Evolutionary conservation across 2,113 vertebrate species (phyloP), one percentile per base, ranked within the genome.

Genomic region (Psilopogon haemacephalus): DNA sequence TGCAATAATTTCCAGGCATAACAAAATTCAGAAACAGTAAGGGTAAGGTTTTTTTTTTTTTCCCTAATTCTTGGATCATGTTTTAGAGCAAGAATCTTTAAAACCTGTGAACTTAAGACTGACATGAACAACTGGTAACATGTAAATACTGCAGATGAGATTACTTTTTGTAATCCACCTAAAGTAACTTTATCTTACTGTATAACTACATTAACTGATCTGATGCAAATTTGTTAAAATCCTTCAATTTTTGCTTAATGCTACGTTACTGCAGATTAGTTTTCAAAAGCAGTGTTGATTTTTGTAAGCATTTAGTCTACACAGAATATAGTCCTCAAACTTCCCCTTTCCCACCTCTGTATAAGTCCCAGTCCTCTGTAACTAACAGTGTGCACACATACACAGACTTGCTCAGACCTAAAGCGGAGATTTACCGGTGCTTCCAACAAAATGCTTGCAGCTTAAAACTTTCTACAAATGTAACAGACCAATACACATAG

Each of bases 1-100:
- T 80, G 86, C 28, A 94, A 88, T 23, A 38, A 94, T 79, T 91
- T 81, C 73, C 76, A 78, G n/a, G 17, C 52, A 90, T 84, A 83
- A 40, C 62, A 28, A 76, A 89, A 84, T 0, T 40, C 35, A 90
- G 76, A 44, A 96, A 85, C 52, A 2, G 0, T 8, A 92, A 82
- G 40, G 38, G 58, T 38, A 80, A 62, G n/a, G n/a, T n/a, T 56
- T 70, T 92, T 77, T 94, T 28, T 27, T 15, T 52, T 27, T 7
- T 4, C 13, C 52, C 40, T 58, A 56, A 55, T 90, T 87, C 68
- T 38, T 78, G 48, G 76, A 40, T 72, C 48, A 62, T 2, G 4
- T 35, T 38, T 8, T 33, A 42, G 30, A 89, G 26, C 13, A 44
- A 6, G 32, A 62, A 18, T 24, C 32, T 70, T 84, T 35, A 58